A percentile compares a stretch with the other conserved stretches of the same genome.
phyloP scores from a whole-genome alignment of 2,113 vertebrate genomes.

The Zosterops hypoxanthus region DNA sequence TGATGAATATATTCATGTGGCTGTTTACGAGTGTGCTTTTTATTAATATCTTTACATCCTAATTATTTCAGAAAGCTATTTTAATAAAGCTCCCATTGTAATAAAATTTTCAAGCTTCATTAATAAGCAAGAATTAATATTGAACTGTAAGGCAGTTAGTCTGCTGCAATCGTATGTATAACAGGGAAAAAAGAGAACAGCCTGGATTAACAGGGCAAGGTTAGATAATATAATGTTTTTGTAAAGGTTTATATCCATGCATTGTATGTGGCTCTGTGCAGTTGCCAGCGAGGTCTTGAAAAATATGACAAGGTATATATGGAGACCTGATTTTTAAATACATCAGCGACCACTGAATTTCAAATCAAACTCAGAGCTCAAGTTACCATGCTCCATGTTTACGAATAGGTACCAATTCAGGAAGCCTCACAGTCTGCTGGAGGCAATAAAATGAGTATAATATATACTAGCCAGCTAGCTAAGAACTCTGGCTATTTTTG shows the following conservation, averaged over 20 bases:
- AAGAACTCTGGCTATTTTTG: neutral
- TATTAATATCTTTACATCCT: neutral
- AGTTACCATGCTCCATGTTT: neutral
- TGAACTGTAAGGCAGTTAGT: neutral
- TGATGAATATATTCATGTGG: neutral
- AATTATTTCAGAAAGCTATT: neutral
- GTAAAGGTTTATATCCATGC: neutral
- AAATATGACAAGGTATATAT: neutral
- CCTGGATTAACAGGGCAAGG: neutral
- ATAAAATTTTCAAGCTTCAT: neutral
- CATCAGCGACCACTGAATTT: neutral
- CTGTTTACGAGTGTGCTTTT: neutral
- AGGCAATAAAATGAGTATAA: neutral
- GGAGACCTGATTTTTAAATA: neutral
- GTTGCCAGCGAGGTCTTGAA: neutral
- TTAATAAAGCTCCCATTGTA: neutral
- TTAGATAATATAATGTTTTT: neutral
- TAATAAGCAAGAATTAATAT: neutral
- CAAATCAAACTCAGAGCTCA: neutral
- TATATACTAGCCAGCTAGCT: neutral
- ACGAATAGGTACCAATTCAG: neutral
- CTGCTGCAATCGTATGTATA: neutral
- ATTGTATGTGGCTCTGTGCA: neutral
- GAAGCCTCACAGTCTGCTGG: neutral
- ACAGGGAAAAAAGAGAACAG: neutral